Percentiles rank a stretch among this genome's conserved stretches.
Evolutionary conservation across 2,113 vertebrate species (phyloP).

Genomic region (Spilogale gracilis): DNA sequence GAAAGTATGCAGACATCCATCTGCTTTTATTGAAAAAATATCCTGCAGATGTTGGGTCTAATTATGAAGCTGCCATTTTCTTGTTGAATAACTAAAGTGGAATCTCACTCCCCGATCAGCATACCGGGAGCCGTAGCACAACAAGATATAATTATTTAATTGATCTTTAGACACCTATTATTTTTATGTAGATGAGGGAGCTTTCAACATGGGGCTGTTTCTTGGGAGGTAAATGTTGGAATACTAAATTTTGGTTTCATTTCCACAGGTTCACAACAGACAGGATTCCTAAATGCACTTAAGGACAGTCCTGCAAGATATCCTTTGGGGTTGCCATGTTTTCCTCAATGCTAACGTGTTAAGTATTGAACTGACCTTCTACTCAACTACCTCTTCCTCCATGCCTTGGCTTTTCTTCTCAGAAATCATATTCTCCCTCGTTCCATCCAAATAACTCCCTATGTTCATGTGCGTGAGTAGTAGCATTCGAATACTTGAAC

Average conservation of each 20-base stretch:
- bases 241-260: conserved; percentile 79
- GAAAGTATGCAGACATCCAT: conserved; percentile 67
- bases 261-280: conserved; percentile 92
- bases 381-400: not conserved
- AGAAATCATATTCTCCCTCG: not conserved
- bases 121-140: not conserved
- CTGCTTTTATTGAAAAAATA: conserved; percentile 81
- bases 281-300: conserved; percentile 95
- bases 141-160: not conserved
- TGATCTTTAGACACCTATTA: conserved; percentile 51
- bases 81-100: conserved; percentile 58
- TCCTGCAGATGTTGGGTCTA: conserved; percentile 67
- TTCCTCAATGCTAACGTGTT: fast-evolving
- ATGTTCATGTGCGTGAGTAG: not conserved
- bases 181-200: not conserved
- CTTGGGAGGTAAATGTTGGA: not conserved
- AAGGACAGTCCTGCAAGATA: conserved; percentile 99
- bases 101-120: conserved; percentile 31
- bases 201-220: not conserved
- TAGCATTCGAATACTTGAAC: not conserved
- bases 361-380: not conserved
- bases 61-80: conserved; percentile 53
- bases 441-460: not conserved
- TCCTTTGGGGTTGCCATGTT: conserved; percentile 88
- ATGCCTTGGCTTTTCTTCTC: not conserved